These are phyloP conservation scores for Copidosoma aretas DNA, from an alignment of 2,888 invertebrate species.

Conservation along the genomic window DNA sequence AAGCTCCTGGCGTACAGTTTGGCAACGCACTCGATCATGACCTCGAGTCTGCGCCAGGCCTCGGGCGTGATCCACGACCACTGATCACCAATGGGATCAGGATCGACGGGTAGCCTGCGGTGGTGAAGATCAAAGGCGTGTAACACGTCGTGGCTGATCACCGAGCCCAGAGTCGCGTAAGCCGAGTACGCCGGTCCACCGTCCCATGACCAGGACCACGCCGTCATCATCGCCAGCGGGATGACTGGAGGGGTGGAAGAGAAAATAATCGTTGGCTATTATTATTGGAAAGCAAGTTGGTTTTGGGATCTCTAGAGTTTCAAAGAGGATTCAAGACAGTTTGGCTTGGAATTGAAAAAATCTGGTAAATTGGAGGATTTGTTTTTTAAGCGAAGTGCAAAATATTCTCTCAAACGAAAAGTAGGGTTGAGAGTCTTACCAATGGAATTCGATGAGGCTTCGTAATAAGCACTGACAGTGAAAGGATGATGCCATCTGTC, in stretches of 20 bases:
- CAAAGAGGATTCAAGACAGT: no score
- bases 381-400: no score
- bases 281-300: no score
- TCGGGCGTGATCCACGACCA: slow-evolving; percentile 61
- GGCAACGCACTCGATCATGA: slow-evolving; percentile 63
- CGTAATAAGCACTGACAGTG: slow-evolving; percentile 65
- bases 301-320: no score
- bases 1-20: slow-evolving; percentile 62
- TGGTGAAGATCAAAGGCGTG: slow-evolving; percentile 64
- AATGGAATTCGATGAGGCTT: slow-evolving; percentile 64
- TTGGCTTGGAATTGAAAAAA: no score
- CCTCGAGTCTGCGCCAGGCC: slow-evolving; percentile 60
- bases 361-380: no score
- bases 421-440: slow-evolving; percentile 55
- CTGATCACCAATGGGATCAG: slow-evolving; percentile 53
- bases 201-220: slow-evolving; percentile 63
- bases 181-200: slow-evolving; percentile 63
- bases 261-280: background rate
- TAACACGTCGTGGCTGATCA: slow-evolving; percentile 65
- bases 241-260: slow-evolving; percentile 55
- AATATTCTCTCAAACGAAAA: no score
- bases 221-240: slow-evolving; percentile 64
- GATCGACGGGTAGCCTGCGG: slow-evolving; percentile 56
- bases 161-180: slow-evolving; percentile 63
- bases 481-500: slow-evolving; percentile 64